These are phyloP conservation scores for Heterocephalus glaber DNA, from an alignment of 2,113 vertebrate species.

Conservation along the genomic window DNA sequence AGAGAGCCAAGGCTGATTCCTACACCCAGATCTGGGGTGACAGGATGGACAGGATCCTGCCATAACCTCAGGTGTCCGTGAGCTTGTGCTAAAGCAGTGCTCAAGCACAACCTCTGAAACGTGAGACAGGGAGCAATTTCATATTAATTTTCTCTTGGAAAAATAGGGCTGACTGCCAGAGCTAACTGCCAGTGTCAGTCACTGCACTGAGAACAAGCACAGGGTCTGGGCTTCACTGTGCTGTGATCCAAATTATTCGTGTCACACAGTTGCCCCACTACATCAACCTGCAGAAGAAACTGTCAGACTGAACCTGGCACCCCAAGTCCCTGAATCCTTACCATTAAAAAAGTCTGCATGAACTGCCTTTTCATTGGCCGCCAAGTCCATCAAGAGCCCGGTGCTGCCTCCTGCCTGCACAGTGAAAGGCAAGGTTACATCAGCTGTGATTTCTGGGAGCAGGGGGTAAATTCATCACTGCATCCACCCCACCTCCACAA, in stretches of 20 bases:
- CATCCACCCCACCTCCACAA: rapidly evolving
- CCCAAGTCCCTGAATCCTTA: slow-evolving; percentile 68
- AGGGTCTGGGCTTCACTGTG: neutral
- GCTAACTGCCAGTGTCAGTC: too few species aligned
- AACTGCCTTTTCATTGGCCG: slow-evolving; percentile 97
- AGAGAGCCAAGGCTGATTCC: rapidly evolving
- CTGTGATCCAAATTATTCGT: rapidly evolving
- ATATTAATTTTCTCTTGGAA: neutral
- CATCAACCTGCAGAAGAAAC: neutral
- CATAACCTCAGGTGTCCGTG: neutral
- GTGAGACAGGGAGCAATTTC: too few species aligned
- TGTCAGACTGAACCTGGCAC: neutral
- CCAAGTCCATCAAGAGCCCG: slow-evolving; percentile 96
- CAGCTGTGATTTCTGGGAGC: rapidly evolving
- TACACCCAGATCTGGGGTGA: rapidly evolving
- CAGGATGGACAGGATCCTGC: rapidly evolving
- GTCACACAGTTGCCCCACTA: neutral
- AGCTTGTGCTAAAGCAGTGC: rapidly evolving
- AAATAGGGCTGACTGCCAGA: neutral
- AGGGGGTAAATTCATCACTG: rapidly evolving
- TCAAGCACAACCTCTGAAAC: neutral
- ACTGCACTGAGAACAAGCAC: rapidly evolving
- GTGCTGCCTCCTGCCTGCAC: slow-evolving; percentile 96
- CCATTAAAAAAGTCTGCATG: slow-evolving; percentile 97
- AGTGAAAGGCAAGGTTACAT: neutral